A percentile compares a stretch with the other conserved stretches of the same genome.
phyloP scores from a whole-genome alignment of 1,140 invertebrate genomes.

The Apis cerana region DNA sequence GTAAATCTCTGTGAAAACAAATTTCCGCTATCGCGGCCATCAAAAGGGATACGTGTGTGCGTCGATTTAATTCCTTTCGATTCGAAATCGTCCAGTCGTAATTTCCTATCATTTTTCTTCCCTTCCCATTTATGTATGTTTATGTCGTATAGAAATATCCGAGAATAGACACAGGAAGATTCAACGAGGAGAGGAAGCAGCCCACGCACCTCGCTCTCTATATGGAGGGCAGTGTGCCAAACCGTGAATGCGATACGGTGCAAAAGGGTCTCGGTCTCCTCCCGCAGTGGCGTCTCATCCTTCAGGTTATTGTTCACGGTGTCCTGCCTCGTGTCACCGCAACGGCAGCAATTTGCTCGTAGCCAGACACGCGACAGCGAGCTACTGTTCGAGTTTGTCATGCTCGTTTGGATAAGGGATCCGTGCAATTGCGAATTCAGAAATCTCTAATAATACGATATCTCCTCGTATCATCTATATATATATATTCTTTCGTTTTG shows the following conservation, averaged over 20 bases:
- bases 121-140: no score
- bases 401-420: slow-evolving; percentile 30
- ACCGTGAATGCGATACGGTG: slow-evolving; percentile 84
- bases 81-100: neutral
- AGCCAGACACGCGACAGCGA: slow-evolving; percentile 72
- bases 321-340: slow-evolving; percentile 67
- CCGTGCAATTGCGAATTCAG: neutral
- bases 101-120: neutral
- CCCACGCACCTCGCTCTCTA: slow-evolving; percentile 80
- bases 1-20: slow-evolving; percentile 11
- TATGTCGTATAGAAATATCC: no score
- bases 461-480: no score
- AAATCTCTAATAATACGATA: no score
- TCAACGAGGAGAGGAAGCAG: neutral
- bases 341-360: slow-evolving; percentile 73
- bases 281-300: slow-evolving; percentile 63
- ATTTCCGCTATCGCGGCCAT: neutral
- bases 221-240: slow-evolving; percentile 84
- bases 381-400: slow-evolving; percentile 72
- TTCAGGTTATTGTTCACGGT: slow-evolving; percentile 71
- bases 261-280: slow-evolving; percentile 79
- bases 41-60: no score
- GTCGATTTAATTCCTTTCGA: neutral
- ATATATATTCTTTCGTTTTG: neutral
- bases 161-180: neutral